These are phyloP conservation scores for Equus quagga DNA, from an alignment of 2,113 vertebrate genomes.

Conservation along the genomic window DNA sequence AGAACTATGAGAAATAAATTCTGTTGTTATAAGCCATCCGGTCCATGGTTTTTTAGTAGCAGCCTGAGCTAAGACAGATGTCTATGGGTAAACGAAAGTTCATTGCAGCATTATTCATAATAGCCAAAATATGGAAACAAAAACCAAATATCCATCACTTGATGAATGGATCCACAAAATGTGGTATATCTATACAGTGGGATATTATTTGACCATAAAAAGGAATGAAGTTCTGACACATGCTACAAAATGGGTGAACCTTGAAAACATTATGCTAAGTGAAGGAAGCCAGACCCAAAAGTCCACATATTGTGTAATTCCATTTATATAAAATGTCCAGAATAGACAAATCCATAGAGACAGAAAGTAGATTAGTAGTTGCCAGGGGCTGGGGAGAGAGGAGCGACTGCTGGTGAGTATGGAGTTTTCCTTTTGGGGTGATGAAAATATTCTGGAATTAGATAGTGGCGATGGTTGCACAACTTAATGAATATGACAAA, in stretches of 20 bases:
- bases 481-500: background rate
- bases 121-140: background rate
- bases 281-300: background rate
- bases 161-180: background rate
- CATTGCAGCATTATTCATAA: background rate
- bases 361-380: background rate
- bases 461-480: background rate
- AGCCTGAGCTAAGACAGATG: background rate
- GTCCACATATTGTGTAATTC: background rate
- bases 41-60: background rate
- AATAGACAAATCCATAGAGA: background rate
- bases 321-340: background rate
- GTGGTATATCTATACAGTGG: background rate
- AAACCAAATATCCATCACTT: background rate
- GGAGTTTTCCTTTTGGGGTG: background rate
- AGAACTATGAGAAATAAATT: background rate
- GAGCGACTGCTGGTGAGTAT: background rate
- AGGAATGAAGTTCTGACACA: background rate
- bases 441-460: slow-evolving; percentile 3
- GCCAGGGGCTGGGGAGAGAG: background rate
- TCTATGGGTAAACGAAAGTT: background rate
- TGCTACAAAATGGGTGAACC: background rate
- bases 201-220: background rate
- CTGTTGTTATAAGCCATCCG: background rate
- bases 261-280: slow-evolving; percentile 1